These are phyloP conservation scores for Natrix natrix DNA, from an alignment of 2,797 vertebrate species.

Conservation along the genomic window DNA sequence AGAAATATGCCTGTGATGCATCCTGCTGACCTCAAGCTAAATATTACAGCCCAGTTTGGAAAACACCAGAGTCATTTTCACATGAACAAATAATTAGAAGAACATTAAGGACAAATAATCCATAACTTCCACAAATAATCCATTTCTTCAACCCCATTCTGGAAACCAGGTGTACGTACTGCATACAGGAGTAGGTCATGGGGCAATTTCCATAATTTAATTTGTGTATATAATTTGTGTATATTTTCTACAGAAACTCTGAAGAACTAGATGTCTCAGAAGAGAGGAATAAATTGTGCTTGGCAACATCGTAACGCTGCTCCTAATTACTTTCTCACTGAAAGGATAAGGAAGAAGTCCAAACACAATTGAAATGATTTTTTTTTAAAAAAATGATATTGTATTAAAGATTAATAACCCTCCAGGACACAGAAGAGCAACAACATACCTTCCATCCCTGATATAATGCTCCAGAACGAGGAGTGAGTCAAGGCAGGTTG, in stretches of 20 bases:
- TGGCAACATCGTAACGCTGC: background rate
- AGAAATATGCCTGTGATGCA: background rate
- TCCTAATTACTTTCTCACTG: background rate
- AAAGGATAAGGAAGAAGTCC: background rate
- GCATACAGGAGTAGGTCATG: background rate
- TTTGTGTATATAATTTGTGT: background rate
- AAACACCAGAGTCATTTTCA: background rate
- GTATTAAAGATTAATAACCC: background rate
- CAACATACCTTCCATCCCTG: background rate
- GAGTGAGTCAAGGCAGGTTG: background rate
- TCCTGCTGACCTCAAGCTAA: background rate
- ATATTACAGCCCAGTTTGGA: background rate
- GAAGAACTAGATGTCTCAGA: background rate
- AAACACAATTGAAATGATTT: background rate
- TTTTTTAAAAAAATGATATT: background rate
- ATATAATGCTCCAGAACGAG: background rate
- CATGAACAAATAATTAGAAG: background rate
- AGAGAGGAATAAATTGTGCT: background rate
- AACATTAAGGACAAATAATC: background rate
- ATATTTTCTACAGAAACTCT: background rate
- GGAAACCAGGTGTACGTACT: background rate
- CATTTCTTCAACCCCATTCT: background rate
- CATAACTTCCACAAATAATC: background rate
- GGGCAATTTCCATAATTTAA: background rate
- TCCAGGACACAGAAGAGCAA: background rate